phyloP scores from a whole-genome alignment of 2,797 vertebrate genomes.

The Phyllotis vaccarum region DNA sequence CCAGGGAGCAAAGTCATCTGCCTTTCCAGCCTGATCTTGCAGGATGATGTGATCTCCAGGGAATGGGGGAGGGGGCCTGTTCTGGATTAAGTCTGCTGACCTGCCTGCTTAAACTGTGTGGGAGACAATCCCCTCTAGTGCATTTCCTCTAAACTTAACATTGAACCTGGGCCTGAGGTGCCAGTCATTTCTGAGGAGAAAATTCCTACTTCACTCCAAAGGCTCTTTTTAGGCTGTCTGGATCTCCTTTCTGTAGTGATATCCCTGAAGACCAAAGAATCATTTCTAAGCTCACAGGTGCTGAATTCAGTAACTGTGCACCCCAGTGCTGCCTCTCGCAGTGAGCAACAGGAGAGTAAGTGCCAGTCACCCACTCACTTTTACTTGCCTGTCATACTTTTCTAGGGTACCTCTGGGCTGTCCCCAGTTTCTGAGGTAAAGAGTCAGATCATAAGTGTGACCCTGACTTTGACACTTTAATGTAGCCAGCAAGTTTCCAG shows the following conservation, averaged over 20 bases:
- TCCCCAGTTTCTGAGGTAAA: background rate
- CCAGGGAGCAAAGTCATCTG: background rate
- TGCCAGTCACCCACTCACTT: fast-evolving
- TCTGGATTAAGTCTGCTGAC: background rate
- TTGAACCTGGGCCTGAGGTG: background rate
- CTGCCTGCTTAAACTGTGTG: background rate
- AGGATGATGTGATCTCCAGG: background rate
- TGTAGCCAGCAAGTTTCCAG: background rate
- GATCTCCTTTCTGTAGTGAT: background rate
- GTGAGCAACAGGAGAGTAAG: background rate
- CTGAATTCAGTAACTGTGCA: background rate
- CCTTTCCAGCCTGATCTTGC: background rate
- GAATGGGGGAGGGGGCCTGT: background rate
- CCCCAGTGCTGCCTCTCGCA: background rate
- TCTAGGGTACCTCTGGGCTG: background rate
- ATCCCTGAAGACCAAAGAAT: background rate
- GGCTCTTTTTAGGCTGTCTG: background rate
- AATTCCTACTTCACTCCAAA: background rate
- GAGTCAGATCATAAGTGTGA: background rate
- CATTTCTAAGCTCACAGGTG: background rate
- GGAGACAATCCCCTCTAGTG: background rate
- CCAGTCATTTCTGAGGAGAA: background rate
- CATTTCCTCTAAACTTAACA: background rate
- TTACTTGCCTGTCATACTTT: background rate
- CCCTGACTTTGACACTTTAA: background rate